Evolutionary conservation across 2,113 vertebrate genomes (phyloP).

Genomic region (Chascanopsetta lugubris): DNA sequence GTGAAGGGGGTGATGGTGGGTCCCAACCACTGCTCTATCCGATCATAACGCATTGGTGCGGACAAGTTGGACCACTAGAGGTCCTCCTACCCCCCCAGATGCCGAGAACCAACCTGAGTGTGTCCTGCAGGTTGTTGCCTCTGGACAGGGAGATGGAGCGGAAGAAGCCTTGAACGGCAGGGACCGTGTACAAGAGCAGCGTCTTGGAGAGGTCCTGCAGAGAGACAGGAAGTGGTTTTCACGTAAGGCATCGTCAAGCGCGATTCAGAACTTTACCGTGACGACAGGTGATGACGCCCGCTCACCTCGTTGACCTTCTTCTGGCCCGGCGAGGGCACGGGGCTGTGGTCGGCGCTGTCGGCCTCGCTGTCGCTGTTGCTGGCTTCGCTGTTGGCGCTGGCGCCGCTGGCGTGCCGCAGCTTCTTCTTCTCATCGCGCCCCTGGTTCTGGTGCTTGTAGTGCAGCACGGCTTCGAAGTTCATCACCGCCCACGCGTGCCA

Average conservation of each 20-base stretch:
- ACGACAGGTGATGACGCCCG: neutral
- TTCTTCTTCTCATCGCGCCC: conserved; percentile 95
- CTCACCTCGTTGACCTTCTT: conserved; percentile 94
- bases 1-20: no score
- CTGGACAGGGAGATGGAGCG: conserved; percentile 96
- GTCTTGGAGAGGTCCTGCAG: conserved; percentile 94
- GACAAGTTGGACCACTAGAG: conserved; percentile 61
- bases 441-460: conserved; percentile 97
- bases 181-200: conserved; percentile 93
- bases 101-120: conserved; percentile 89
- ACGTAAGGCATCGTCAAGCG: neutral
- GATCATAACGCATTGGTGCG: neutral
- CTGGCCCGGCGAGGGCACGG: conserved; percentile 91
- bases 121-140: conserved; percentile 98
- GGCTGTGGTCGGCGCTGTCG: conserved; percentile 92
- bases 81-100: conserved; percentile 49
- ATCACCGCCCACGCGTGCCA: conserved; percentile 99
- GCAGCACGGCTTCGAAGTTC: conserved; percentile 98
- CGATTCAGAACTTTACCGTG: neutral
- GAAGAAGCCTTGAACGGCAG: conserved; percentile 98
- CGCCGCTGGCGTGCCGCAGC: conserved; percentile 87
- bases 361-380: conserved; percentile 96
- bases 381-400: conserved; percentile 90
- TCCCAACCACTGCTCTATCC: no score
- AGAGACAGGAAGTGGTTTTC: conserved; percentile 10